These are phyloP conservation scores for Panzeria rudis DNA, from an alignment of 2,888 invertebrate genomes.

Conservation along the genomic window DNA sequence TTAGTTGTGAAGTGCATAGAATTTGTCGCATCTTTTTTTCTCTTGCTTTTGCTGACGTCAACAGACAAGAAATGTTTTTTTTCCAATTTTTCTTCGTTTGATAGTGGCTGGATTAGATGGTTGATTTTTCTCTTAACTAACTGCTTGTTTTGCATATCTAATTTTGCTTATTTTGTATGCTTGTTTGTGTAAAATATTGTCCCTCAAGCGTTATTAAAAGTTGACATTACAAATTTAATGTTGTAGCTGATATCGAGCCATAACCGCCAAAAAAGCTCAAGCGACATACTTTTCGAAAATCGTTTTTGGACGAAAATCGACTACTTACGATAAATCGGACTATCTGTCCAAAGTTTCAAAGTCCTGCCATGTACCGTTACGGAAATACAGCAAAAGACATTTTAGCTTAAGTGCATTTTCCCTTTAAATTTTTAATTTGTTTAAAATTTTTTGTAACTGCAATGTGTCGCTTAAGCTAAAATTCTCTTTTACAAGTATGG, in stretches of 20 bases:
- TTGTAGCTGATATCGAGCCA: not conserved
- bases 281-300: no score
- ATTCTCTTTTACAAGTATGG: no score
- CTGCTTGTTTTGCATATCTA: not conserved
- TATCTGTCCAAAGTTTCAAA: no score
- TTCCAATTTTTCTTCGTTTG: not conserved
- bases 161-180: not conserved
- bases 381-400: no score
- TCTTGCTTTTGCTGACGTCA: conserved; percentile 54
- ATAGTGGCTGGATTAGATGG: not conserved
- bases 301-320: no score
- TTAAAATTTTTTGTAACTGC: no score
- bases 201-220: conserved; percentile 33
- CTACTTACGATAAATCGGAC: no score
- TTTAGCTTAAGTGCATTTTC: no score
- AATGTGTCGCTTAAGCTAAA: no score
- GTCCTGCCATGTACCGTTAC: no score
- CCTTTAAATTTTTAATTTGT: no score
- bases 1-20: conserved; percentile 39
- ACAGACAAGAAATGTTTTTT: conserved; percentile 17
- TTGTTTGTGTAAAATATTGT: not conserved
- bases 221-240: conserved; percentile 14
- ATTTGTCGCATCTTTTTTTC: conserved; percentile 59
- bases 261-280: no score
- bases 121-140: conserved; percentile 7